These are phyloP conservation scores for Gymnocheta viridis DNA, from an alignment of 2,888 invertebrate species.

Conservation along the genomic window DNA sequence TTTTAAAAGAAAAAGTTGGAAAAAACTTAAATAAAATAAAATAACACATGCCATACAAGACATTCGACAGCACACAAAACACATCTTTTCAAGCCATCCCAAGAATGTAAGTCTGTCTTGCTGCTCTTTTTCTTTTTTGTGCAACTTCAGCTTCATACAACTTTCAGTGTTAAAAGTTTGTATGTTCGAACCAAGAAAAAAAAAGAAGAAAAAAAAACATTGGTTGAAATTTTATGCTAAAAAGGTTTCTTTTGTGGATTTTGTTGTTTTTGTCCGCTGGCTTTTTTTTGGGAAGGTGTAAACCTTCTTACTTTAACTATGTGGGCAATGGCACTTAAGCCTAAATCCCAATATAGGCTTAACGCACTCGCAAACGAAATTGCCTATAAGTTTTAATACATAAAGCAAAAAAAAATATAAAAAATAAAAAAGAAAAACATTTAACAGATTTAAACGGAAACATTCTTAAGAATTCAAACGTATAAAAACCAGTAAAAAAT, in stretches of 20 bases:
- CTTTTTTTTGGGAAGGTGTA: slow-evolving; percentile 62
- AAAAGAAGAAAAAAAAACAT: not conserved
- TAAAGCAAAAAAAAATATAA: too few species aligned
- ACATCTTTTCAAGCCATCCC: slow-evolving; percentile 66
- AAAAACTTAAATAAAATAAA: slow-evolving; percentile 19
- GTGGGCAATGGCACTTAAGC: slow-evolving; percentile 64
- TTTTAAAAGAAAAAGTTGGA: slow-evolving; percentile 11
- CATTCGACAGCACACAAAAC: slow-evolving; percentile 62
- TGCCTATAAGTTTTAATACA: slow-evolving; percentile 1
- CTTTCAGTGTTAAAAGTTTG: slow-evolving; percentile 2
- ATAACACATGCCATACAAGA: slow-evolving; percentile 71
- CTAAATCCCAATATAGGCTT: slow-evolving; percentile 38
- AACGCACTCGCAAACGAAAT: not conserved
- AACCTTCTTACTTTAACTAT: slow-evolving; percentile 60
- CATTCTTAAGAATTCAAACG: slow-evolving; percentile 55
- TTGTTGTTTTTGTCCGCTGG: slow-evolving; percentile 19
- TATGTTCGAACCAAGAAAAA: not conserved
- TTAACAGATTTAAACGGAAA: slow-evolving; percentile 57
- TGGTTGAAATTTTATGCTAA: slow-evolving; percentile 64
- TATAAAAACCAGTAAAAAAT: slow-evolving; percentile 9
- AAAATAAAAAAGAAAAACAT: not conserved
- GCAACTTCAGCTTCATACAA: not conserved
- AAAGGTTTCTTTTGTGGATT: slow-evolving; percentile 49
- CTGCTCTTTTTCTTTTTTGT: slow-evolving; percentile 15
- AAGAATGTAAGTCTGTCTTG: slow-evolving; percentile 61